A percentile compares a stretch with the other conserved stretches of the same genome.
Conservation (phyloP, 2,113 vertebrate genomes). For the Haemorhous mexicanus region DNA sequence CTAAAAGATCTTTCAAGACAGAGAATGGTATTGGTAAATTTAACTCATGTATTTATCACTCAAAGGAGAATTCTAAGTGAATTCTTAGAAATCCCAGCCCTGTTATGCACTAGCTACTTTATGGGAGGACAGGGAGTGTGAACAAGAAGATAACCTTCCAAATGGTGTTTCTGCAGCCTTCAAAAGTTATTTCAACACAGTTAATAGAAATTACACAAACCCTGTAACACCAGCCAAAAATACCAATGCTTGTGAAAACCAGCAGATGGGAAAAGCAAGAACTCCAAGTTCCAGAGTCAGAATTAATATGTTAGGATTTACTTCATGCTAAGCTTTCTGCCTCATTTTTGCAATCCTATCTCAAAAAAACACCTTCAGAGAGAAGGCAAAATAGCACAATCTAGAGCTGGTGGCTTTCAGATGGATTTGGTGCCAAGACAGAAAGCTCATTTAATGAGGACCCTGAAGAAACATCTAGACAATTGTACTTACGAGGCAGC, state of each 20-base stretch:
- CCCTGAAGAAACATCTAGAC: neutral
- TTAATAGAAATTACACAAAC: conserved; percentile 56
- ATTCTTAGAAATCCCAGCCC: conserved; percentile 1
- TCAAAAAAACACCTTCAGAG: neutral
- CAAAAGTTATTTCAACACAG: conserved; percentile 43
- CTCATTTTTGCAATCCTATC: neutral
- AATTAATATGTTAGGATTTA: neutral
- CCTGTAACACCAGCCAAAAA: conserved; percentile 30
- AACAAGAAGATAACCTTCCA: conserved; percentile 18
- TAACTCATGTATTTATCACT: neutral
- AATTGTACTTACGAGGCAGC: neutral
- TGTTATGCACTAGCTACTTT: neutral
- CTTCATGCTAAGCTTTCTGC: neutral
- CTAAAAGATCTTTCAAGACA: neutral
- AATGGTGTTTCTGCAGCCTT: conserved; percentile 8
- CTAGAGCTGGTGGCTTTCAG: neutral
- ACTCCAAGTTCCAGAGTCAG: conserved; percentile 16
- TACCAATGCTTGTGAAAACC: conserved; percentile 45
- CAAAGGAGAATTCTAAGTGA: neutral
- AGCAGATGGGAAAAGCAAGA: conserved; percentile 47
- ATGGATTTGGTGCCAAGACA: neutral
- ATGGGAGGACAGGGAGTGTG: neutral
- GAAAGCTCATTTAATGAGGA: neutral
- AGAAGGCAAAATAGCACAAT: neutral
- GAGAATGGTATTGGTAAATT: neutral